phyloP scores from a whole-genome alignment of 2,113 vertebrate species.

The Labeo catla region DNA sequence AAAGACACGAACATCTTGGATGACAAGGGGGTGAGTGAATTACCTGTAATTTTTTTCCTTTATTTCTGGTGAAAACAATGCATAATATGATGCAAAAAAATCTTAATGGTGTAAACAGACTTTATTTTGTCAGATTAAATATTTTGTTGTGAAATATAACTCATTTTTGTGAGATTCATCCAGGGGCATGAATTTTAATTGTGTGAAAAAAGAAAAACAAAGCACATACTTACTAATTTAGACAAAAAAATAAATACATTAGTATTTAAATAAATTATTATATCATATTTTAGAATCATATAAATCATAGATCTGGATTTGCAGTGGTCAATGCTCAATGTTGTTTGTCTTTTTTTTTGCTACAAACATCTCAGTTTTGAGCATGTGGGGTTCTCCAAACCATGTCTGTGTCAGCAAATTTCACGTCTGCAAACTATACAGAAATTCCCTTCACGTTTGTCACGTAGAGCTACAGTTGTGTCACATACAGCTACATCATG shows the following conservation, averaged over 20 bases:
- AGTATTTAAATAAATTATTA: constrained; percentile 45
- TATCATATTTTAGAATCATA: neutral
- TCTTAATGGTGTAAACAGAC: neutral
- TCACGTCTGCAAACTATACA: constrained; percentile 40
- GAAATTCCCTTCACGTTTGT: constrained; percentile 9
- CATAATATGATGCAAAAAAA: neutral
- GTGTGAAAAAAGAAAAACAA: neutral
- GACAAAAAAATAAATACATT: constrained; percentile 68
- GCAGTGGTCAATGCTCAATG: neutral
- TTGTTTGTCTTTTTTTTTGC: neutral
- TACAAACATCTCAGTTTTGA: neutral
- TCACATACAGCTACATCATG: neutral
- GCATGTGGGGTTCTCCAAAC: neutral
- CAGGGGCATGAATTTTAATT: neutral
- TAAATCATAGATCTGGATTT: neutral
- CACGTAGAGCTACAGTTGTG: neutral
- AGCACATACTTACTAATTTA: constrained; percentile 61
- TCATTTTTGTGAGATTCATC: neutral
- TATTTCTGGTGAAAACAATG: neutral
- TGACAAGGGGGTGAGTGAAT: too few species aligned
- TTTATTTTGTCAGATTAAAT: neutral
- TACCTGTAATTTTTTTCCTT: too few species aligned
- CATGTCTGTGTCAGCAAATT: neutral
- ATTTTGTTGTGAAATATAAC: constrained; percentile 2
- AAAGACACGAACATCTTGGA: too few species aligned